phyloP scores from a whole-genome alignment of 2,113 vertebrate genomes.

The Stigmatopora argus region DNA sequence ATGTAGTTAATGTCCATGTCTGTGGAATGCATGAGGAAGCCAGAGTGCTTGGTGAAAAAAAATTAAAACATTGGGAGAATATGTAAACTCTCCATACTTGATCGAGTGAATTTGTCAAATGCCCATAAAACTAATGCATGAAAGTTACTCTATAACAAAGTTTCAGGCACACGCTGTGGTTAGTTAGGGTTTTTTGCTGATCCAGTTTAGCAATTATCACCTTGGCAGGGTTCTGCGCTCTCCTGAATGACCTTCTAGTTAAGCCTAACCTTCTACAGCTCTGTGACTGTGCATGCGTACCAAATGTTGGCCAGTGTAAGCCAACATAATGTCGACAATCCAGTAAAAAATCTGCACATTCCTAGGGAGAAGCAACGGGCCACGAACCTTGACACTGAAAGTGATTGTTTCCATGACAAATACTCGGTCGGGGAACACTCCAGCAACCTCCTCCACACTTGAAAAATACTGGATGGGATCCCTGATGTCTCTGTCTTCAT shows the following conservation, averaged over 20 bases:
- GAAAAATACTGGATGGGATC: constrained; percentile 94
- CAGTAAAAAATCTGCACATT: not conserved
- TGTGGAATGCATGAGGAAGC: too few species aligned
- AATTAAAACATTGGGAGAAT: too few species aligned
- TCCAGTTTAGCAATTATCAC: not conserved
- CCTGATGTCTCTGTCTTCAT: constrained; percentile 89
- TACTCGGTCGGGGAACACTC: constrained; percentile 89
- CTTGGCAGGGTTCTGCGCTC: not conserved
- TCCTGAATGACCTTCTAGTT: not conserved
- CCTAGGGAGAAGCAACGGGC: not conserved
- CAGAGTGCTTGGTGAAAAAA: too few species aligned
- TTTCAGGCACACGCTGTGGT: not conserved
- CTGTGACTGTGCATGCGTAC: not conserved
- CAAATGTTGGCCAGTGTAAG: not conserved
- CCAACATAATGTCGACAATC: not conserved
- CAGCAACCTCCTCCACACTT: constrained; percentile 96
- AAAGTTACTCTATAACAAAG: too few species aligned
- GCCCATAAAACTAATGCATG: too few species aligned
- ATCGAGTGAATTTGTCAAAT: too few species aligned
- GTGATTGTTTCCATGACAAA: constrained; percentile 98
- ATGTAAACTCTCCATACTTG: too few species aligned
- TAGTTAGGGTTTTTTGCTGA: not conserved
- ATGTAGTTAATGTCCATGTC: too few species aligned
- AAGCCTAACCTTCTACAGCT: not conserved
- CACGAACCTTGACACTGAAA: constrained; percentile 91